Percentiles rank a stretch among this genome's conserved stretches.
Conservation (phyloP, 2,797 vertebrate genomes). For the Lepilemur ruficaudatus region DNA sequence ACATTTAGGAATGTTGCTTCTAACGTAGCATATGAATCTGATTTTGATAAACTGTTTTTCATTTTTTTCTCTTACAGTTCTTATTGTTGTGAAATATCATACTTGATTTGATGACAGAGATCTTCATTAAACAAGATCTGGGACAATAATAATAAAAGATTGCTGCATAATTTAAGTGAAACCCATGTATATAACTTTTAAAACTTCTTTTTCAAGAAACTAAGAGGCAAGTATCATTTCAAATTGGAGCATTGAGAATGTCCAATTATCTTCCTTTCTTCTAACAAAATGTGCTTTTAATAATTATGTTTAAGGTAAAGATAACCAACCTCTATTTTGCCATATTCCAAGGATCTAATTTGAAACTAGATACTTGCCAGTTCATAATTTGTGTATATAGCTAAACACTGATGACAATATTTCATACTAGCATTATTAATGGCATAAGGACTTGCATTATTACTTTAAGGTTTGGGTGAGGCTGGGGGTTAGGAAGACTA, state of each 20-base stretch:
- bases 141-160: slow-evolving; percentile 76
- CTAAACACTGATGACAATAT: slow-evolving; percentile 71
- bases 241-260: slow-evolving; percentile 70
- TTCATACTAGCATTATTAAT: slow-evolving; percentile 58
- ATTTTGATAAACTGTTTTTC: slow-evolving; percentile 39
- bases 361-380: slow-evolving; percentile 80
- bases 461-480: background rate
- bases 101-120: slow-evolving; percentile 82
- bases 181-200: slow-evolving; percentile 84
- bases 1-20: slow-evolving; percentile 16
- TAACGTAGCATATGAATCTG: background rate
- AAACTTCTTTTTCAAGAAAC: slow-evolving; percentile 78
- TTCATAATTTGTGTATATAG: slow-evolving; percentile 77
- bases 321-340: slow-evolving; percentile 55
- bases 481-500: background rate
- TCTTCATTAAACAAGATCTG: slow-evolving; percentile 75
- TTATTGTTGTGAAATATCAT: slow-evolving; percentile 92
- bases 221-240: slow-evolving; percentile 80
- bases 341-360: slow-evolving; percentile 75
- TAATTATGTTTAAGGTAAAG: slow-evolving; percentile 63
- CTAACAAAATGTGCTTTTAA: slow-evolving; percentile 64
- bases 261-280: slow-evolving; percentile 55
- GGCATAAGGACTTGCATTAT: slow-evolving; percentile 47
- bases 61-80: slow-evolving; percentile 87
- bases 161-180: slow-evolving; percentile 85